These are phyloP conservation scores for Phragmatobia fuliginosa DNA, from an alignment of 2,888 invertebrate species.

Conservation along the genomic window DNA sequence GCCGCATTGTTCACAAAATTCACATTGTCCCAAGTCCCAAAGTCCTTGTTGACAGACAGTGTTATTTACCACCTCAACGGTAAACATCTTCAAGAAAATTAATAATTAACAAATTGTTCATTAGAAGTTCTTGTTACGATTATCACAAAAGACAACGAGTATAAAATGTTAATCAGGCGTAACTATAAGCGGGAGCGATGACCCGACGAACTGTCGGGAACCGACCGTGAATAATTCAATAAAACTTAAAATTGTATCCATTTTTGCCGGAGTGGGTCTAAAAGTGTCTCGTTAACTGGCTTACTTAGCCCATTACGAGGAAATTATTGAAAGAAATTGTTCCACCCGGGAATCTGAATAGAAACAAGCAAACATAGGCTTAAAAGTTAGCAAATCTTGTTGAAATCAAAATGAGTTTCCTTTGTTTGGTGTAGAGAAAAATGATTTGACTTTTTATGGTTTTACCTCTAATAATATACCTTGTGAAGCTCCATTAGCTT, in stretches of 20 bases:
- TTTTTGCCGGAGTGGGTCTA: slow-evolving; percentile 61
- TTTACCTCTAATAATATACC: slow-evolving; percentile 58
- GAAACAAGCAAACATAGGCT: slow-evolving; percentile 38
- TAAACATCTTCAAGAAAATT: slow-evolving; percentile 5
- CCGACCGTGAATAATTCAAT: slow-evolving; percentile 63
- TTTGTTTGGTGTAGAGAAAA: slow-evolving; percentile 47
- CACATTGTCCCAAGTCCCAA: neutral
- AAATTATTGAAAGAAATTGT: slow-evolving; percentile 74
- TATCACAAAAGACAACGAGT: slow-evolving; percentile 15
- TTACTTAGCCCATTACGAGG: slow-evolving; percentile 71
- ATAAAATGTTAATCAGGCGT: slow-evolving; percentile 29
- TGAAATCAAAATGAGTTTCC: slow-evolving; percentile 37
- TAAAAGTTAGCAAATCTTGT: slow-evolving; percentile 27
- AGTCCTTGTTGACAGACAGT: neutral
- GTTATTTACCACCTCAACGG: neutral
- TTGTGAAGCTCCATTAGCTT: slow-evolving; percentile 65
- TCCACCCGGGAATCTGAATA: slow-evolving; percentile 52
- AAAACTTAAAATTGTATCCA: slow-evolving; percentile 64
- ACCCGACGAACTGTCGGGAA: slow-evolving; percentile 13
- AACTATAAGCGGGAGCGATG: slow-evolving; percentile 22
- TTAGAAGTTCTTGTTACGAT: slow-evolving; percentile 19
- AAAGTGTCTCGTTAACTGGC: slow-evolving; percentile 72
- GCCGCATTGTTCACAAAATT: neutral
- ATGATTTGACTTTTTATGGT: slow-evolving; percentile 64
- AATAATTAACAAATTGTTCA: slow-evolving; percentile 21